Conservation (phyloP, 2,113 vertebrate genomes). For the Callipepla squamata region DNA sequence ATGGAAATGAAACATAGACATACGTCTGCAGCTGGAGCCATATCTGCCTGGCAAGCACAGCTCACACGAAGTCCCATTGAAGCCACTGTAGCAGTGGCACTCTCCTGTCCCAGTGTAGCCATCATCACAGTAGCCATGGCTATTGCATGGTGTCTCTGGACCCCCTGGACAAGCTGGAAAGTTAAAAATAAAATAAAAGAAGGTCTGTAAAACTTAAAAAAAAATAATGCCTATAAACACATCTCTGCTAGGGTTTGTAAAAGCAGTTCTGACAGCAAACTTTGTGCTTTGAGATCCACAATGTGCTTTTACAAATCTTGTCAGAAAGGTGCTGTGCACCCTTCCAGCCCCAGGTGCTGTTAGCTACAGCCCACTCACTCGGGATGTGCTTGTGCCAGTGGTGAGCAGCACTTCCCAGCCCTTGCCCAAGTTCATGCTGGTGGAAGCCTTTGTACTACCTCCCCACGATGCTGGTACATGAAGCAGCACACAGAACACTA, state of each 20-base stretch:
- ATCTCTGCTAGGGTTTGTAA: accelerated
- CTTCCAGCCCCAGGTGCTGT: neutral
- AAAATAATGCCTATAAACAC: neutral
- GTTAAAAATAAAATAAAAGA: neutral
- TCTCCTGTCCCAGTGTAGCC: slow-evolving; percentile 81
- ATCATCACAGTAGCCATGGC: slow-evolving; percentile 83
- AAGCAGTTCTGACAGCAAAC: accelerated
- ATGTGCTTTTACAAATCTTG: accelerated
- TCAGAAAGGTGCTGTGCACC: neutral
- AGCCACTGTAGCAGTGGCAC: slow-evolving; percentile 83
- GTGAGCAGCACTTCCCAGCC: neutral
- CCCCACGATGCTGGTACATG: too few relatives aligned
- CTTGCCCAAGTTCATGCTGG: accelerated
- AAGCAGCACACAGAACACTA: neutral
- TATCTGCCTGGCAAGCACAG: slow-evolving; percentile 82
- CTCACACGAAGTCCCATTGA: slow-evolving; percentile 87
- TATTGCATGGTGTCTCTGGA: slow-evolving; percentile 78
- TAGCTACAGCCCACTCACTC: neutral
- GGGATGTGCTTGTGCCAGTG: neutral
- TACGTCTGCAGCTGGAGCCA: slow-evolving; percentile 85
- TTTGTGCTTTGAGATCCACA: accelerated
- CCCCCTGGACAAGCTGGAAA: slow-evolving; percentile 90
- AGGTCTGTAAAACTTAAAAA: neutral
- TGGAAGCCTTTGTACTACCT: accelerated
- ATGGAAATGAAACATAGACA: neutral